Conservation (phyloP, 2,888 invertebrate genomes). For the Panorpa germanica region DNA sequence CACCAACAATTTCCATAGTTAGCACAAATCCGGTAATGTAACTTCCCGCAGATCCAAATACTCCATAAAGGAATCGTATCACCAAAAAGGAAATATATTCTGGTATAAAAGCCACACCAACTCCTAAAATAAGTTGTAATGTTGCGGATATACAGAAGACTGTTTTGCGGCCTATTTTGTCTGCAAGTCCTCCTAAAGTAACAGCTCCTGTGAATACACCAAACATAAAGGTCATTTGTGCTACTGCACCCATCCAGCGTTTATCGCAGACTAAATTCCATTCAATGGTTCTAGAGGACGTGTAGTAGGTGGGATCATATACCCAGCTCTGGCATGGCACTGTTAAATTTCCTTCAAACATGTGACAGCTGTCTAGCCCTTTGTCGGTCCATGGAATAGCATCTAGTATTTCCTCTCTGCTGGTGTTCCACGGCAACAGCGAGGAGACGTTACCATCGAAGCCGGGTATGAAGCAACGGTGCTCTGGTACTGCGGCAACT, state of each 20-base stretch:
- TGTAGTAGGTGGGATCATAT: constrained; percentile 52
- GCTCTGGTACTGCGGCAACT: constrained; percentile 57
- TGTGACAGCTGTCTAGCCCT: constrained; percentile 40
- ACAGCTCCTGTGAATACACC: constrained; percentile 68
- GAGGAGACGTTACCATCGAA: constrained; percentile 28
- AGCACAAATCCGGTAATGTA: constrained; percentile 30
- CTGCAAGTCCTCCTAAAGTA: constrained; percentile 57
- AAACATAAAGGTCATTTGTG: constrained; percentile 64
- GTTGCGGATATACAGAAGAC: constrained; percentile 61
- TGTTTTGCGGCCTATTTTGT: constrained; percentile 60
- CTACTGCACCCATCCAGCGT: constrained; percentile 64
- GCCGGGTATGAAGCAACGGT: constrained; percentile 27
- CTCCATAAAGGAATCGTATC: constrained; percentile 51
- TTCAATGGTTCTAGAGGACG: constrained; percentile 56
- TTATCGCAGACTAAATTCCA: constrained; percentile 66
- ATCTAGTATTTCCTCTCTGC: constrained; percentile 25
- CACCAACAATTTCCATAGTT: constrained; percentile 71
- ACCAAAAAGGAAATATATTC: constrained; percentile 55
- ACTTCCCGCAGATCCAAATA: constrained; percentile 64
- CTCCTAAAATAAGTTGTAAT: constrained; percentile 46
- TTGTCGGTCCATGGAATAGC: constrained; percentile 40
- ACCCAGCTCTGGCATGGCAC: constrained; percentile 37
- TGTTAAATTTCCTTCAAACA: constrained; percentile 26
- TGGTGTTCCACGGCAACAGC: constrained; percentile 32
- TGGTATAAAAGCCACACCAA: constrained; percentile 58